Evolutionary conservation across 2,113 vertebrate genomes (phyloP), one percentile per base, ranked within the genome.

Genomic region (Accipiter virgatus): DNA sequence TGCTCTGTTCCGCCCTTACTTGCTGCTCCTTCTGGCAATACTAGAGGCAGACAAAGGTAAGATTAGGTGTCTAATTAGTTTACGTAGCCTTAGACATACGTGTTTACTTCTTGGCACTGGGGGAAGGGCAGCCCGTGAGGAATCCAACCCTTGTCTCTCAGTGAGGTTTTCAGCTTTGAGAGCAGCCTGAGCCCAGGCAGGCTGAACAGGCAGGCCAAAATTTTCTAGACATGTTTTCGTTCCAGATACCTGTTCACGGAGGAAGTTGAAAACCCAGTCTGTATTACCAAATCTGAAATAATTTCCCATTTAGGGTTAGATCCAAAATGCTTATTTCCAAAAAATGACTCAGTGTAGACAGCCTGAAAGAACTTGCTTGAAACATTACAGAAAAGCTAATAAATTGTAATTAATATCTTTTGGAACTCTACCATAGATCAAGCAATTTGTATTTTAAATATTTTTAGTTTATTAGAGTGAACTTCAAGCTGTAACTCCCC

Each of bases 21-120:
- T 61, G 61, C 58, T 74, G 62, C 36, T 67, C 67, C 72, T 89
- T 88, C 86, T 96, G 52, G 81, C 90, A 86, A 23, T 73, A 38
- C 62, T 79, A 90, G 91, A 71, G 82, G 93, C 77, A 97, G 93
- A 74, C 91, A 83, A 96, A 94, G 56, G 79, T 91, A 78, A 84
- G 97, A 95, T 97, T 97, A 96, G 78, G 53, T 97, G 74, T 95
- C 95, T 96, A 96, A 97, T 96, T 92, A 95, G 93, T 96, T 97
- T 93, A 96, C 23, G 36, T 74, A 81, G 91, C 81, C 58, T 90
- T 86, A 93, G 87, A 91, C 83, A 63, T 50, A 48, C 3, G 3
- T 93, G 86, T 93, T 95, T 95, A 82, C 73, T 86, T 70, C 86
- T 93, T 50, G 52, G 61, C 56, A 16, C 29, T 58, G 85, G 86